Percentiles rank a stretch among this genome's conserved stretches.
These are phyloP conservation scores for Apamea crenata DNA, from an alignment of 2,888 invertebrate species.

Conservation along the genomic window DNA sequence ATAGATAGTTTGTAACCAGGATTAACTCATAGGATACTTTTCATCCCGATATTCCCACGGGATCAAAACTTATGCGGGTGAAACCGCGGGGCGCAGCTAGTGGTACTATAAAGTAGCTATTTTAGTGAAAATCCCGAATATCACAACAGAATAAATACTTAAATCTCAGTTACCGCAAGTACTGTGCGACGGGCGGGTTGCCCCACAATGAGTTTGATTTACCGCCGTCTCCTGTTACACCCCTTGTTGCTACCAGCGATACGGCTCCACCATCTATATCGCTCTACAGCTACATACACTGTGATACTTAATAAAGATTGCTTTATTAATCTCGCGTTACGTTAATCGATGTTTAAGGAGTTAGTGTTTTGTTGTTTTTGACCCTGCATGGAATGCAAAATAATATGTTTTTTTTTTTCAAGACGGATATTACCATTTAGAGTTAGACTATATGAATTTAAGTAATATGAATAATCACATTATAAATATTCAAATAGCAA, in stretches of 20 bases:
- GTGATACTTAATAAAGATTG: constrained; percentile 58
- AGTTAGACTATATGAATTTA: too few relatives aligned
- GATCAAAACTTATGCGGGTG: too few relatives aligned
- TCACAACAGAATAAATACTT: constrained; percentile 39
- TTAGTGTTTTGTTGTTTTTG: not conserved
- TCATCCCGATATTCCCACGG: too few relatives aligned
- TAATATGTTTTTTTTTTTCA: not conserved
- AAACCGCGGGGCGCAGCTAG: too few relatives aligned
- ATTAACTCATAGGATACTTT: too few relatives aligned
- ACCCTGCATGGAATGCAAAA: not conserved
- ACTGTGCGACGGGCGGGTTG: constrained; percentile 31
- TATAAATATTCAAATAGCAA: not conserved
- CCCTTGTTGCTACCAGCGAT: constrained; percentile 70
- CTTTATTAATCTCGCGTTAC: constrained; percentile 14
- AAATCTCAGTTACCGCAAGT: constrained; percentile 46
- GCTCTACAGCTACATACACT: constrained; percentile 19
- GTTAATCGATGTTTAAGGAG: constrained; percentile 27
- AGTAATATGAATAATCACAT: too few relatives aligned
- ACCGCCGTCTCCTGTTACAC: constrained; percentile 75
- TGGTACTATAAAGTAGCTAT: not conserved
- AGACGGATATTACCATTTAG: too few relatives aligned
- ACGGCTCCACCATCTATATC: constrained; percentile 35
- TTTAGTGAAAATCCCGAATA: constrained; percentile 7
- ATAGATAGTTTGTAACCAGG: too few relatives aligned
- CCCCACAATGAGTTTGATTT: constrained; percentile 71